Evolutionary conservation across 2,888 invertebrate species (phyloP).

Genomic region (Adineta ricciae): DNA sequence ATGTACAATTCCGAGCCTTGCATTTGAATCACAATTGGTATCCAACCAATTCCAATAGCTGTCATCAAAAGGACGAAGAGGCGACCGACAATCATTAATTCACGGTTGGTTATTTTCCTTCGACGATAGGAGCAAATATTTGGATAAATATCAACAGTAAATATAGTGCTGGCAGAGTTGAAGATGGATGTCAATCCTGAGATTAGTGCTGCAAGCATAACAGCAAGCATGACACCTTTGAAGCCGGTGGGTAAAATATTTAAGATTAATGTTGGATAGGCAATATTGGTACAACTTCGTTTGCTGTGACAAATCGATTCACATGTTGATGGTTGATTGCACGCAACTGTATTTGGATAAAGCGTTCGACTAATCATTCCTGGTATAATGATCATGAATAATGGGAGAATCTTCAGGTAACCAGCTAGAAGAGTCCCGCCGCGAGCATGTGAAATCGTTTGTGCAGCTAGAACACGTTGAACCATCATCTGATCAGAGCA

Average conservation of each 20-base stretch:
- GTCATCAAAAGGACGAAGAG: conserved; percentile 49
- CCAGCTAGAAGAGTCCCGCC: conserved; percentile 53
- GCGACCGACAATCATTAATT: conserved; percentile 48
- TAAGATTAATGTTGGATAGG: conserved; percentile 37
- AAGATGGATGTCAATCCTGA: conserved; percentile 55
- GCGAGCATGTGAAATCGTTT: conserved; percentile 53
- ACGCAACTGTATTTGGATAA: conserved; percentile 40
- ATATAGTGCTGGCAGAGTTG: conserved; percentile 54
- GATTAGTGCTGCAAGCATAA: conserved; percentile 55
- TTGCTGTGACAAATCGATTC: background rate
- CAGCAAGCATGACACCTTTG: conserved; percentile 51
- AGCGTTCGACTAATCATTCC: conserved; percentile 54
- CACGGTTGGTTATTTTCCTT: conserved; percentile 41
- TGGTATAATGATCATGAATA: conserved; percentile 51
- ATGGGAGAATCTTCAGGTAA: conserved; percentile 51
- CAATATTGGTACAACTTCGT: conserved; percentile 22
- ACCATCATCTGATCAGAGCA: conserved; percentile 54
- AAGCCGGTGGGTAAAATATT: conserved; percentile 42
- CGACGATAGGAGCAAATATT: conserved; percentile 37
- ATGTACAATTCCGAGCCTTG: conserved; percentile 51
- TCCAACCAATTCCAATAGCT: conserved; percentile 48
- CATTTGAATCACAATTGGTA: conserved; percentile 49
- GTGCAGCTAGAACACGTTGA: conserved; percentile 53
- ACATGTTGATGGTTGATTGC: conserved; percentile 10
- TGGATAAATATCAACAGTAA: conserved; percentile 55